These are phyloP conservation scores for Nibea coibor DNA, from an alignment of 2,113 vertebrate species.

Conservation along the genomic window DNA sequence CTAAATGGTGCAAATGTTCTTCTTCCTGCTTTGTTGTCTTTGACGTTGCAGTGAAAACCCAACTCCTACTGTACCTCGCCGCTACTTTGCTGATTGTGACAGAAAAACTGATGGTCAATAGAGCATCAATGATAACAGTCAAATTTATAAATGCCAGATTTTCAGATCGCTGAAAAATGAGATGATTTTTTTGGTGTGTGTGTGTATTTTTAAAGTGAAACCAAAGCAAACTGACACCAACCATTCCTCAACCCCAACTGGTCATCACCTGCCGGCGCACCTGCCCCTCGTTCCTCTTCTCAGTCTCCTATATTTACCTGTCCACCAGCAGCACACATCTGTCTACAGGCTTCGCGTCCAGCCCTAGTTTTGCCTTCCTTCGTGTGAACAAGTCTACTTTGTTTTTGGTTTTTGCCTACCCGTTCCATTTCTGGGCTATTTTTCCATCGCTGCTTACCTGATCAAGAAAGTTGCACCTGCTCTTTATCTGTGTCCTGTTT, in stretches of 20 bases:
- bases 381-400: neutral
- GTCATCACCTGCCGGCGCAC: neutral
- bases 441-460: neutral
- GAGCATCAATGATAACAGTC: no score
- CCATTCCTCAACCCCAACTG: neutral
- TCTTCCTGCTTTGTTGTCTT: no score
- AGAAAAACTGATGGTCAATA: no score
- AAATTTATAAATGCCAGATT: no score
- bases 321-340: slow-evolving; percentile 3
- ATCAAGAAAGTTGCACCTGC: neutral
- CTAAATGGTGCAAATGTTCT: no score
- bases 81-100: no score
- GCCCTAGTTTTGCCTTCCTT: neutral
- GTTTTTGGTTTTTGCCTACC: neutral
- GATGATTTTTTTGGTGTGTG: no score
- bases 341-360: neutral
- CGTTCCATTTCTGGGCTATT: neutral
- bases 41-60: no score
- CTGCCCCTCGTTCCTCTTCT: neutral
- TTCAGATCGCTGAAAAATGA: neutral
- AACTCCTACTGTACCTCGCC: no score
- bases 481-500: neutral
- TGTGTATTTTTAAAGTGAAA: neutral
- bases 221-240: neutral
- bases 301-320: neutral